Conservation (phyloP, 2,888 invertebrate genomes). For the Diploptera punctata region DNA sequence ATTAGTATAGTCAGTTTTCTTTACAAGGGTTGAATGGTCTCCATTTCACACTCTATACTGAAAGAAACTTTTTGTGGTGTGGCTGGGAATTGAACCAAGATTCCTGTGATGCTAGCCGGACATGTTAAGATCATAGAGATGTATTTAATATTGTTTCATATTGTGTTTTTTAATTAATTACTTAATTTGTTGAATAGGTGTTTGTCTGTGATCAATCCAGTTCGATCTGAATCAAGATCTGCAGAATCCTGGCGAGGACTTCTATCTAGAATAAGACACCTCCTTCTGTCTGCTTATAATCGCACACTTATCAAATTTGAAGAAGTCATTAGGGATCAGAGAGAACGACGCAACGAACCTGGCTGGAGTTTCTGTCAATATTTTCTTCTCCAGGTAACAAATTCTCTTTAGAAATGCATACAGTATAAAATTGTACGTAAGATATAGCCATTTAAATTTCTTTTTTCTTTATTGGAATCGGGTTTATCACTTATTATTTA, state of each 20-base stretch:
- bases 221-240: conserved; percentile 85
- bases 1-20: no score
- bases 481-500: neutral
- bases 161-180: no score
- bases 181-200: no score
- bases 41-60: no score
- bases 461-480: neutral
- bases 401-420: neutral
- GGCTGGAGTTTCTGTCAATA: conserved; percentile 96
- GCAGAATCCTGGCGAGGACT: conserved; percentile 91
- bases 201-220: conserved; percentile 89
- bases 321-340: conserved; percentile 86
- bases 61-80: no score
- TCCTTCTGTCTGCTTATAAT: conserved; percentile 87
- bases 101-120: no score
- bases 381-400: conserved; percentile 82
- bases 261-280: conserved; percentile 80
- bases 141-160: no score
- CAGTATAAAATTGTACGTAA: neutral
- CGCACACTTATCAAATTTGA: conserved; percentile 86
- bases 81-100: no score
- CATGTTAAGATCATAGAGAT: no score
- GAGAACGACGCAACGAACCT: conserved; percentile 87
- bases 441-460: neutral
- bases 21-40: no score